phyloP scores from a whole-genome alignment of 2,797 vertebrate genomes.

The Anisognathus igniventris region DNA sequence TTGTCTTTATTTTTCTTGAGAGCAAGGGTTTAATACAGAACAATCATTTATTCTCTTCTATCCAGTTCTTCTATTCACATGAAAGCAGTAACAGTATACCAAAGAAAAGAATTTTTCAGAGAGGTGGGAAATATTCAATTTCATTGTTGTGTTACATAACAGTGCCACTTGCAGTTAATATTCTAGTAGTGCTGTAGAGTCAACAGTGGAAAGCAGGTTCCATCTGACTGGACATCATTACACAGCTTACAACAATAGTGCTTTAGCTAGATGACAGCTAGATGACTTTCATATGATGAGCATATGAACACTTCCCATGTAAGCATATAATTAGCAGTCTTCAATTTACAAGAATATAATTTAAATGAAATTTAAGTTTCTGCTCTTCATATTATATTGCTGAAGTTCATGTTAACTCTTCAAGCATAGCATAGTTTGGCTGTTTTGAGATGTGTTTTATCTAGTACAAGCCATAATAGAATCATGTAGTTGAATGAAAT shows the following conservation, averaged over 20 bases:
- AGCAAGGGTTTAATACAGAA: background rate
- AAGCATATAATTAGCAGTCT: slow-evolving; percentile 55
- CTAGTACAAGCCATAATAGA: background rate
- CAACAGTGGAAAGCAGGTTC: background rate
- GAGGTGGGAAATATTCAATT: background rate
- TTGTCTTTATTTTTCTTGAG: background rate
- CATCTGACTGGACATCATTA: slow-evolving; percentile 6
- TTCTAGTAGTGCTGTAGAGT: background rate
- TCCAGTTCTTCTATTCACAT: background rate
- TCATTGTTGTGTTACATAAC: background rate
- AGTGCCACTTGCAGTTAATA: background rate
- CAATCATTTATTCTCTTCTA: background rate
- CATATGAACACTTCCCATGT: background rate
- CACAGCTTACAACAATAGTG: background rate
- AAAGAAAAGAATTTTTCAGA: background rate
- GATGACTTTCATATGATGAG: background rate
- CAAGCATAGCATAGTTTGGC: background rate
- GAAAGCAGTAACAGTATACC: background rate
- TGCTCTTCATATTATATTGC: background rate
- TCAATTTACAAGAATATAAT: slow-evolving; percentile 30
- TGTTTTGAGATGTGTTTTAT: background rate
- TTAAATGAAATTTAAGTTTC: slow-evolving; percentile 32
- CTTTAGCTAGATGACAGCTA: background rate
- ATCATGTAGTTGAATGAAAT: background rate
- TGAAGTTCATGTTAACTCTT: background rate